phyloP scores from a whole-genome alignment of 2,113 vertebrate species.

The Pan troglodytes region NHGRI_mPanTro3-v2.1_pri NC_072409.2:21727501-21728000 shows the following conservation, averaged over 20 bases:
- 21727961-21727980: background rate
- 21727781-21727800: background rate
- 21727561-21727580: background rate
- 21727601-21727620: background rate
- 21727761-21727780: background rate
- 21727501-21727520: background rate
- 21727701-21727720: background rate
- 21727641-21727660: background rate
- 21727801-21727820: background rate
- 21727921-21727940: background rate
- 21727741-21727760: background rate
- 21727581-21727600: background rate
- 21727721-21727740: background rate
- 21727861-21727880: background rate
- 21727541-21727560: background rate
- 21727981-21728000: background rate
- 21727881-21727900: background rate
- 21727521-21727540: background rate
- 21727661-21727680: background rate
- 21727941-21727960: background rate
- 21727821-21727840: background rate
- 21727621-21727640: background rate
- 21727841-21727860: constrained; percentile 22
- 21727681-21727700: background rate
- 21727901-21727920: background rate